Evolutionary conservation across 2,888 invertebrate genomes (phyloP).

Genomic region (Diplolepis rosae): DNA sequence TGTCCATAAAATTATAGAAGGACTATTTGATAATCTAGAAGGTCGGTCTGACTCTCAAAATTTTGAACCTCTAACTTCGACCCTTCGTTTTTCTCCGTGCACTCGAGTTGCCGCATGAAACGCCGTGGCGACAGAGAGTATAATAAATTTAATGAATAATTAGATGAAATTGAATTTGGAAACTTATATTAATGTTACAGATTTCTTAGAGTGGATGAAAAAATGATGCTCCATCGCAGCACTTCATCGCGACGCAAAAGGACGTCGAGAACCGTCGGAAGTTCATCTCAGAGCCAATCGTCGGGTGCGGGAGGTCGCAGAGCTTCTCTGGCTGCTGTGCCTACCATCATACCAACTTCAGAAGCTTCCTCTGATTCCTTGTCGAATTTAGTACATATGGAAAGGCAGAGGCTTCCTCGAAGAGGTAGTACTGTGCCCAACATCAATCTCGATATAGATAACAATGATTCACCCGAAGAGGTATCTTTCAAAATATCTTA

Average conservation of each 20-base stretch:
- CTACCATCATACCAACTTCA: conserved; percentile 44
- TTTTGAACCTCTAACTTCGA: too few relatives aligned
- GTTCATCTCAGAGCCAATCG: conserved; percentile 78
- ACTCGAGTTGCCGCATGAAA: too few relatives aligned
- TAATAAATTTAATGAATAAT: too few relatives aligned
- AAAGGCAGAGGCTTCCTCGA: conserved; percentile 77
- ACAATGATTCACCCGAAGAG: conserved; percentile 61
- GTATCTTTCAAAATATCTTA: conserved; percentile 45
- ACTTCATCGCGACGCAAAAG: conserved; percentile 81
- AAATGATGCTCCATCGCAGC: conserved; percentile 80
- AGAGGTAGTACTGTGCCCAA: conserved; percentile 79
- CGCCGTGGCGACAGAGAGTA: too few relatives aligned
- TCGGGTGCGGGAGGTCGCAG: conserved; percentile 60
- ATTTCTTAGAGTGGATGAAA: conserved; percentile 45
- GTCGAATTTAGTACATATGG: conserved; percentile 72
- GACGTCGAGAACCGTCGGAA: conserved; percentile 80
- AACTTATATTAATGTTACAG: conserved; percentile 51
- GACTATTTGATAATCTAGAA: too few relatives aligned
- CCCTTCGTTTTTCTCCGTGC: too few relatives aligned
- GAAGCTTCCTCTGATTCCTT: conserved; percentile 58
- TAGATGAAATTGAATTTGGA: too few relatives aligned
- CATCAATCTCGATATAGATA: conserved; percentile 74
- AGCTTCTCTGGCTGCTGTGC: conserved; percentile 66
- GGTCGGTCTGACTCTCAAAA: too few relatives aligned
- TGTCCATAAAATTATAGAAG: too few relatives aligned